Evolutionary conservation across 2,113 vertebrate genomes (phyloP).

Genomic region (Grus americana): DNA sequence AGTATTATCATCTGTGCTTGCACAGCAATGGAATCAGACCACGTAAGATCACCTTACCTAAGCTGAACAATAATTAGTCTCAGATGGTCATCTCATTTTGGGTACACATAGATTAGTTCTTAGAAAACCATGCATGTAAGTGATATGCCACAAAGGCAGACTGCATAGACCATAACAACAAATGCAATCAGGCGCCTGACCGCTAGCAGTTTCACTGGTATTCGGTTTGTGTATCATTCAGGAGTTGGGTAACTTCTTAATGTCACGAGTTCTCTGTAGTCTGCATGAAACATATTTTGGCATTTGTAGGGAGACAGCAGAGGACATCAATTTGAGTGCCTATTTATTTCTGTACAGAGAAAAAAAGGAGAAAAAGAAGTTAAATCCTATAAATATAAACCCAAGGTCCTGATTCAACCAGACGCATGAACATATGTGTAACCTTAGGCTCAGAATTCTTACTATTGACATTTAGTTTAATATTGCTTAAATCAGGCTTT

Average conservation of each 20-base stretch:
- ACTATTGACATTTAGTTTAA: not conserved
- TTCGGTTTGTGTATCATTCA: not conserved
- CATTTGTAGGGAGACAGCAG: not conserved
- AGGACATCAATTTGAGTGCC: not conserved
- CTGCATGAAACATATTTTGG: not conserved
- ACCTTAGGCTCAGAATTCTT: not conserved
- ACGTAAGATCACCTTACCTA: not conserved
- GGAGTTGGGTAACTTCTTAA: not conserved
- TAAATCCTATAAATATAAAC: not conserved
- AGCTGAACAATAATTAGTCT: not conserved
- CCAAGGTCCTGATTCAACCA: not conserved
- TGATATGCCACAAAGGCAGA: not conserved
- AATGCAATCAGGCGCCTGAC: not conserved
- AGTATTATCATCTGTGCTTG: not conserved
- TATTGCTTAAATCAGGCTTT: not conserved
- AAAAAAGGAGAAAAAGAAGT: not conserved
- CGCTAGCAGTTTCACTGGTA: not conserved
- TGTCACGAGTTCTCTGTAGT: not conserved
- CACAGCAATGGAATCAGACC: rapidly evolving
- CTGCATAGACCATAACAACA: not conserved
- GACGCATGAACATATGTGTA: not conserved
- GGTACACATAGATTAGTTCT: not conserved
- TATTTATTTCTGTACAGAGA: not conserved
- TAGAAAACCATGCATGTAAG: not conserved
- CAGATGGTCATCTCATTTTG: not conserved